These are phyloP conservation scores for Lemur catta DNA, from an alignment of 2,797 vertebrate species.

Conservation along the genomic window DNA sequence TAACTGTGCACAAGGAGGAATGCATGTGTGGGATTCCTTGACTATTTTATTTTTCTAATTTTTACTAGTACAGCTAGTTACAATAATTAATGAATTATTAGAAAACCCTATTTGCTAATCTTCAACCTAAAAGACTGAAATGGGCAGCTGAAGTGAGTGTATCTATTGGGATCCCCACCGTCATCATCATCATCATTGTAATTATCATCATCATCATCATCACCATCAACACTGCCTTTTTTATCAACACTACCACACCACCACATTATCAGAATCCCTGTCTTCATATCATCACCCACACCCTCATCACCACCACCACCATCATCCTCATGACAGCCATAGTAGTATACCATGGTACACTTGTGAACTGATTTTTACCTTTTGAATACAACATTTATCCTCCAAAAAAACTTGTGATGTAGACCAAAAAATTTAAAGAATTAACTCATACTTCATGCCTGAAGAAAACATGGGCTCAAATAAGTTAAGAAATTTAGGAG, in stretches of 20 bases:
- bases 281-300: rapidly evolving
- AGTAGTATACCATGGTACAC: rapidly evolving
- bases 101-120: background rate
- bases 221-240: background rate
- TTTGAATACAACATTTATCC: background rate
- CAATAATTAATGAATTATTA: background rate
- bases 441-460: background rate
- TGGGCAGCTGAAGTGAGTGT: background rate
- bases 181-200: background rate
- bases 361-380: background rate
- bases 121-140: background rate
- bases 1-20: background rate
- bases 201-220: too few relatives aligned
- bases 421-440: background rate
- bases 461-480: background rate
- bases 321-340: rapidly evolving
- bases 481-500: background rate
- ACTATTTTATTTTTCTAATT: background rate
- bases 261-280: background rate
- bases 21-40: rapidly evolving
- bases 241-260: too few relatives aligned
- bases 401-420: background rate
- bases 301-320: too few relatives aligned
- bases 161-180: too few relatives aligned
- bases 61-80: background rate